Evolutionary conservation across 2,888 invertebrate genomes (phyloP), one percentile per base, ranked within the genome.

Genomic region (Eupeodes latifasciatus): DNA sequence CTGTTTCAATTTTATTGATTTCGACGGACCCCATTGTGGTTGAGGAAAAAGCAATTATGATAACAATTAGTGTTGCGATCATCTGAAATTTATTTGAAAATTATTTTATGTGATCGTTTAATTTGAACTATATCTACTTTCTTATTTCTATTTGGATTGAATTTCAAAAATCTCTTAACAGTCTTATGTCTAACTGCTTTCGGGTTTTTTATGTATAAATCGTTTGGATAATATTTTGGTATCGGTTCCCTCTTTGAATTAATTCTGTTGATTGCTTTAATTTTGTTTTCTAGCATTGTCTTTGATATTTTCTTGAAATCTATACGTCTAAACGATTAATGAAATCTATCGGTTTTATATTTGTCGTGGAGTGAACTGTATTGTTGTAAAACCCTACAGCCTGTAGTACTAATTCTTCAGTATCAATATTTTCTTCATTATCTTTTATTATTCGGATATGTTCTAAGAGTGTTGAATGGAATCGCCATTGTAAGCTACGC

Each of bases 371-470:
- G 57, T 89, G 80, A 62, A 89, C 77, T 9, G 86, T 79, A 40
- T 85, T 80, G 49, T 89, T 87, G 27, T 86, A 86, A 81, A 81
- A 89, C 16, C 80, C 80, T 74, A 87, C 69, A 61, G 89, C 83
- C 12, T 69, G 71, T 6, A 83, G 83, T 12, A 85, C 83, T 40
- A 85, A 6, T 71, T 89, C 83, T 44, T 85, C 87, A 3, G 40
- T 67, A 34, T 74, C 51, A 12, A 81, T 67, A 59, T 62, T 80
- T 53, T 83, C 78, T 5, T 67, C 16, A 44, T 67, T n/a, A 44
- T 27, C n/a, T 87, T 74, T 87, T 59, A 62, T 51, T 67, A 82
- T 80, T 74, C 74, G n/a, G 11, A 85, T 89, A 16, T 89, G 76
- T 53, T 82, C 27, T 74, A 62, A 3, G 59, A 55, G 64, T 6